These are phyloP conservation scores for Nesidiocoris tenuis DNA, from an alignment of 2,888 invertebrate species.

Conservation along the genomic window DNA sequence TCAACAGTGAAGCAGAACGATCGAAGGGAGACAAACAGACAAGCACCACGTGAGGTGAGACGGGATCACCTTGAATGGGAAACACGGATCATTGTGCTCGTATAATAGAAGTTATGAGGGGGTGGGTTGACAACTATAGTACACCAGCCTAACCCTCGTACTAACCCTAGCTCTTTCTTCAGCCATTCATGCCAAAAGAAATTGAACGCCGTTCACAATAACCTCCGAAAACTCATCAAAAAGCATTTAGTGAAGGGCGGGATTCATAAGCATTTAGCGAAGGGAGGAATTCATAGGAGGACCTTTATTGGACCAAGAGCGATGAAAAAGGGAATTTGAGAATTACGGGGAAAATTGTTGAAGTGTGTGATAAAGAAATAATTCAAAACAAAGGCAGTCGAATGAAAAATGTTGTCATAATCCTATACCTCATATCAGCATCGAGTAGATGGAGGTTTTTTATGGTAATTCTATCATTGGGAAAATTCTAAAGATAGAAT, in stretches of 20 bases:
- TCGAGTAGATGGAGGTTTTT: too few species aligned
- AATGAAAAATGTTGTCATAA: too few species aligned
- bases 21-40: not conserved
- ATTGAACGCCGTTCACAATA: conserved; percentile 25
- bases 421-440: too few species aligned
- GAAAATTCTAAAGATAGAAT: too few species aligned
- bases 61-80: conserved; percentile 38
- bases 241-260: conserved; percentile 22
- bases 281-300: too few species aligned
- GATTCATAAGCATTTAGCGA: not conserved
- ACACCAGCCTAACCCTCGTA: not conserved
- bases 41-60: conserved; percentile 23
- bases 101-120: conserved; percentile 20
- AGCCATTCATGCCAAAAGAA: not conserved
- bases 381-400: too few species aligned
- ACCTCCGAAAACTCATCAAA: conserved; percentile 39
- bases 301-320: conserved; percentile 29
- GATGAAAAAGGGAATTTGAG: too few species aligned
- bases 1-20: not conserved
- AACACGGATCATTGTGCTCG: conserved; percentile 35
- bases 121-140: conserved; percentile 11
- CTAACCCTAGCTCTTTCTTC: too few species aligned
- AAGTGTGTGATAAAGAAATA: too few species aligned
- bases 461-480: too few species aligned
- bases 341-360: too few species aligned